Base-by-base conservation (phyloP, 2,797 vertebrate species). In the Rhinatrema bivittatum region DNA sequence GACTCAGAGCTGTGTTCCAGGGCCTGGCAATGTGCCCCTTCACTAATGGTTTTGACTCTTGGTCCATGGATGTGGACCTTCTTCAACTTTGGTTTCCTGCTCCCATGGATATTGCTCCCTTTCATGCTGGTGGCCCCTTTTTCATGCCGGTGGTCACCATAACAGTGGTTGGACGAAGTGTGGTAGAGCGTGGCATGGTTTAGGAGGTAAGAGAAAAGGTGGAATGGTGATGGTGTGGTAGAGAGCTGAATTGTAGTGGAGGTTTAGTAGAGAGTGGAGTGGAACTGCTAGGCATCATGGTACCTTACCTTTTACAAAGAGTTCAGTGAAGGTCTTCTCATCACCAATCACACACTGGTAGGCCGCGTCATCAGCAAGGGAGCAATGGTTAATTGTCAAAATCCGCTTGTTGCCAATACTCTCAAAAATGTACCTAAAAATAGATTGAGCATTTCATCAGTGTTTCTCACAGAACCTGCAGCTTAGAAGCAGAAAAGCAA, bases 341-440 rank as follows among this genome's bases (percentile, higher is more conserved):
- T 90, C 87, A 11, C 89, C 94, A 32, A 97, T 76, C 44, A 89
- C 56, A 25, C 94, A 98, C 39, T 78, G 69, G 36, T 98, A 99
- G 0, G 93, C 87, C 2, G 96, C 94, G 20, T 99, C 96, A 0
- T 99, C 96, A 0, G 90, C 84, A 82, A 99, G 60, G 1, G 91
- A 91, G 56, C 96, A 99, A 74, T 99, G 84, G 65, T 91, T 97
- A 74, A 99, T 91, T 46, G 94, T 97, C 59, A 99, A 76, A 42
- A 89, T 90, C 49, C 94, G 87, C 71, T 91, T 97, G 73, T 91
- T 85, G 7, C 95, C 95, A 1, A 93, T 42, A 12, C 84, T 89
- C 68, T 99, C 96, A 49, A 97, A 99, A 66, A 98, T 94, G 53
- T 97, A 99, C 74, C 94, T 99, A 57, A 11, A 38, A 36, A 38